Base-by-base conservation (phyloP, 2,888 invertebrate species). In the Polydrusus pterygomalis region DNA sequence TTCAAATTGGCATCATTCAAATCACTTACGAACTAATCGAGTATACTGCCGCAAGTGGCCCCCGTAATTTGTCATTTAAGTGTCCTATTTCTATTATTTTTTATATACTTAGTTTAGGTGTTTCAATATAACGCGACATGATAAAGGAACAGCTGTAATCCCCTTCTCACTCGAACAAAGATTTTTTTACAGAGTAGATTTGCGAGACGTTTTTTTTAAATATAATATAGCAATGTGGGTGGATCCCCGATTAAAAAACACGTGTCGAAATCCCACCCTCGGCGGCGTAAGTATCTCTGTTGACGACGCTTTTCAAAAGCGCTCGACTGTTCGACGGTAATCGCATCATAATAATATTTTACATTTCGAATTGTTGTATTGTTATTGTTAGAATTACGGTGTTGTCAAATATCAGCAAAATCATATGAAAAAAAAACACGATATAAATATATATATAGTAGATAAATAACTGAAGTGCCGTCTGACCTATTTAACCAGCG, bases 261-360 rank as follows among this genome's bases (percentile, higher is more conserved):
- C 65, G 38, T 68, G 68, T 60, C 62, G 15, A 65, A 70, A 75
- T 79, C 77, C 74, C 74, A 77, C 79, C 79, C 79, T 73, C 62
- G 68, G 74, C 74, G 45, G 74, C 75, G 45, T 71, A 60, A 40
- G 71, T 75, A 65, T 77, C 68, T 49, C 54, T 47, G 68, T 73
- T 54, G 76, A 71, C 62, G 72, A 68, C 70, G 75, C 87, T 92
- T 92, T 91, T 89, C 40, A 88, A 88, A 88, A 82, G 89, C 91
- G 90, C 87, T 90, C 91, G 91, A 90, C 89, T 92, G 92, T 90
- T 89, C 89, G 84, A 89, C 87, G 84, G 89, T 93, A 93, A 93
- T 92, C 93, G 89, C 91, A 92, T 93, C 91, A 92, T 88, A 87
- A 87, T 87, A 87, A 88, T 87, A 88, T 87, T 88, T 87, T 86